Base-by-base conservation (phyloP, 1,140 invertebrate genomes). In the Sycobia sp. region DNA sequence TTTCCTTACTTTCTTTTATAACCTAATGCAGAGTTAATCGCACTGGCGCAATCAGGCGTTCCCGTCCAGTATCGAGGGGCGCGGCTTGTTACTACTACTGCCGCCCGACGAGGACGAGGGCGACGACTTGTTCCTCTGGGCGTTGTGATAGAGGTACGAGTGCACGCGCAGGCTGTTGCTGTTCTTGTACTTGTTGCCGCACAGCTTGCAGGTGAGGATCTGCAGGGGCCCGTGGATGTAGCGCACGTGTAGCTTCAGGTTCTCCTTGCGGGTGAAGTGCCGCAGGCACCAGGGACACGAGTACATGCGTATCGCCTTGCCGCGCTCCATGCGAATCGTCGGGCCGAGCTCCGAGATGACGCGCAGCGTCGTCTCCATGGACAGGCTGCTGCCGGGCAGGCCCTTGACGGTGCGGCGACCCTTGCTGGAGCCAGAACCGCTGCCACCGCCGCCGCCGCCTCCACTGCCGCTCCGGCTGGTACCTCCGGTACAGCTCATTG, bases 81-180 rank as follows among this genome's bases (percentile, higher is more conserved):
- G 44, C n/a, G 61, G 44, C 27, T 49, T 51, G 39, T 13, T 58
- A 23, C 58, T 22, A 0, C 20, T 25, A 2, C 25, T 20, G 16
- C 32, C 41, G 22, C 39, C 22, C 4, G 43, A 22, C 25, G 53
- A 46, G 2, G 53, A 39, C 44, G 61, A 22, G 14, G 54, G 5
- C 54, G 62, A 53, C 8, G 49, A 41, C n/a, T 81, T 81, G 56
- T 77, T 76, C 39, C 80, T 72, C 47, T 77, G 80, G 7, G 77
- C 69, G 49, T 83, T 82, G 64, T 83, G 82, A 69, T 83, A 84
- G 29, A 83, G 76, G 60, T 82, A 83, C 64, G 81, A 79, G 69
- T 84, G 82, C 53, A 83, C 82, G 57, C 82, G 81, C 57, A 84
- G 71, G 67, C 81, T 83, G 58, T 84, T 84, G 61, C 80, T 80